Base-by-base conservation (phyloP, 2,888 invertebrate genomes). In the Odiellus spinosus region DNA sequence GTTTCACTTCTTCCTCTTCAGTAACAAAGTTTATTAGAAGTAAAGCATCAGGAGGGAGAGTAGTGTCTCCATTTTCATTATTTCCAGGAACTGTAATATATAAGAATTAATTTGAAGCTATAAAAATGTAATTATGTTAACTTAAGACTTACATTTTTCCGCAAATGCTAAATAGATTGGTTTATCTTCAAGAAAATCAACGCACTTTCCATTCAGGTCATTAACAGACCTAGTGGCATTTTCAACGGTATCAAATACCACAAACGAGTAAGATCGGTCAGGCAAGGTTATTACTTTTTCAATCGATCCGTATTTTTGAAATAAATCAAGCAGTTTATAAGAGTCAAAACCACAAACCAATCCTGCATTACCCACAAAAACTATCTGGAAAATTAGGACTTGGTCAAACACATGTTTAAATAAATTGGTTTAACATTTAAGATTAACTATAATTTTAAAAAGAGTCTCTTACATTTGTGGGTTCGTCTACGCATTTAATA, bases 281-380 rank as follows among this genome's bases (percentile, higher is more conserved):
- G 80, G 78, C 51, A 82, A 64, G 72, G 87, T 77, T 33, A 77
- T 64, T 34, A 84, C 71, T 42, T 75, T 72, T 17, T 73, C 71
- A 2, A 80, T 61, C 18, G 60, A 49, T 1, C 79, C 75, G 62
- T 70, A 68, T 46, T 68, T 60, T 3, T 66, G 60, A 45, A 77
- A 73, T 4, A 74, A 62, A 38, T 70, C 61, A 4, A 76, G 60
- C 10, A 90, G 60, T 41, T 67, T 62, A 59, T 78, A 76, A 61
- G 80, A 76, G 4, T 74, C 71, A 18, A 86, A 68, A 4, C 85
- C 84, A 55, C 82, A 85, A 2, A 80, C 81, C 50, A 88, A 73
- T 1, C 91, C 91, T 20, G 79, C 82, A 68, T 91, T 91, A 58
- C 84, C 82, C n/a, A 91, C 67, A 39, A 78, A 74, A 40, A 86